Percentiles rank a stretch among this genome's conserved stretches.
Evolutionary conservation across 2,797 vertebrate species (phyloP).

Genomic region (Tarsius wallacei): DNA sequence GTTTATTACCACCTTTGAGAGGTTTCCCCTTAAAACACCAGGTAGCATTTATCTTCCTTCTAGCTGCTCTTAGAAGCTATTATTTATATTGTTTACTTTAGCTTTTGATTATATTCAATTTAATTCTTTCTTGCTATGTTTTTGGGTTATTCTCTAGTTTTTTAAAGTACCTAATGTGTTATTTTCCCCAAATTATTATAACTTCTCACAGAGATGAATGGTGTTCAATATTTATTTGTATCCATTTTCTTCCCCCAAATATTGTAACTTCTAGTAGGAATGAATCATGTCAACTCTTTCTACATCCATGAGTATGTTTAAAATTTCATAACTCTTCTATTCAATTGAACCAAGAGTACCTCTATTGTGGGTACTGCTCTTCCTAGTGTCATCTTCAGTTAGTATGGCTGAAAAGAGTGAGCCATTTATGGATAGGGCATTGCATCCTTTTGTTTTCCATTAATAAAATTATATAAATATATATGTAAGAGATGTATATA

Average conservation of each 20-base stretch:
- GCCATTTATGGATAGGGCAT: neutral
- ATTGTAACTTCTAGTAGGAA: neutral
- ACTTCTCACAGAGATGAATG: neutral
- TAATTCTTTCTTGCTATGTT: neutral
- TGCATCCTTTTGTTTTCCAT: neutral
- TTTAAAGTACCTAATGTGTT: neutral
- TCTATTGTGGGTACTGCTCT: neutral
- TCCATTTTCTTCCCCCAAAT: neutral
- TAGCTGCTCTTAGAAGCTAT: neutral
- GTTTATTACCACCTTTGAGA: neutral
- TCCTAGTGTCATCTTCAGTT: neutral
- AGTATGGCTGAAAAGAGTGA: slow-evolving; percentile 7
- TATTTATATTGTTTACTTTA: neutral
- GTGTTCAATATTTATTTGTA: neutral
- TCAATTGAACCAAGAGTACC: neutral
- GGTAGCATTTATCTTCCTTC: neutral
- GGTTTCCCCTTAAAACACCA: accelerated
- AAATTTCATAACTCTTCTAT: slow-evolving; percentile 56
- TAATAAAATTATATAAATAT: slow-evolving; percentile 34
- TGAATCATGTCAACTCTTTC: neutral
- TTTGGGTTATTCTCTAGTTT: neutral
- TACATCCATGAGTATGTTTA: slow-evolving; percentile 13
- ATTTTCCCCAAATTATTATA: neutral
- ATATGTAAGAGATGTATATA: too few species aligned
- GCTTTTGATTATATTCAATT: neutral